These are phyloP conservation scores for Aspidoscelis tigris DNA, from an alignment of 2,113 vertebrate species.

Conservation along the genomic window DNA sequence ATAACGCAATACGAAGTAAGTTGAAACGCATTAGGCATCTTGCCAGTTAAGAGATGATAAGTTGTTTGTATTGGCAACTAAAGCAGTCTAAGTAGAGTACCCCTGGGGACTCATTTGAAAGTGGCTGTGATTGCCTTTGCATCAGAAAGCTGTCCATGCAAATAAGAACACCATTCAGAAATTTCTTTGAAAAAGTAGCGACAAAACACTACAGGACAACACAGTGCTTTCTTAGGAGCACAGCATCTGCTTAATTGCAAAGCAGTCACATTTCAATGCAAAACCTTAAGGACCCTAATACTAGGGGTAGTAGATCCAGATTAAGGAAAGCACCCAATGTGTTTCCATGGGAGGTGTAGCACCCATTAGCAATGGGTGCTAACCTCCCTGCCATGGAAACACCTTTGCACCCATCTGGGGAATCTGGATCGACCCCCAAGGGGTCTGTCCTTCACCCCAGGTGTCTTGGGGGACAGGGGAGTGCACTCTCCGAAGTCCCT, in stretches of 20 bases:
- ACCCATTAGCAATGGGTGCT: no score
- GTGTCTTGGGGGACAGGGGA: no score
- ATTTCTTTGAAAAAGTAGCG: rapidly evolving
- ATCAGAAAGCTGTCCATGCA: background rate
- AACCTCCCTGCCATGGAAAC: no score
- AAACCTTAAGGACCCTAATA: background rate
- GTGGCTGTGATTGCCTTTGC: background rate
- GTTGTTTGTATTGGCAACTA: slow-evolving; percentile 52
- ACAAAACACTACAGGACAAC: rapidly evolving
- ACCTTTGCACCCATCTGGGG: no score
- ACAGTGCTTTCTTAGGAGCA: background rate
- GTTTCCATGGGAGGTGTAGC: no score
- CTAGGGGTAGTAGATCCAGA: background rate
- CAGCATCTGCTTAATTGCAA: rapidly evolving
- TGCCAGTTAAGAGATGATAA: slow-evolving; percentile 34
- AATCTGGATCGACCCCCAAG: no score
- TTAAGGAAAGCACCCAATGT: no score
- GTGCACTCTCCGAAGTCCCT: no score
- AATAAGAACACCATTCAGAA: slow-evolving; percentile 33
- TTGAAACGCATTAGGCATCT: slow-evolving; percentile 37
- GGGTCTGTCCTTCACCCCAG: no score
- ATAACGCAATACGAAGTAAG: background rate
- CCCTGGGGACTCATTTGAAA: slow-evolving; percentile 33
- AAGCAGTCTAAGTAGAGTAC: slow-evolving; percentile 37
- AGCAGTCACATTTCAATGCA: slow-evolving; percentile 7